Base-by-base conservation (phyloP, 2,797 vertebrate species). In the Tadarida brasiliensis region DNA sequence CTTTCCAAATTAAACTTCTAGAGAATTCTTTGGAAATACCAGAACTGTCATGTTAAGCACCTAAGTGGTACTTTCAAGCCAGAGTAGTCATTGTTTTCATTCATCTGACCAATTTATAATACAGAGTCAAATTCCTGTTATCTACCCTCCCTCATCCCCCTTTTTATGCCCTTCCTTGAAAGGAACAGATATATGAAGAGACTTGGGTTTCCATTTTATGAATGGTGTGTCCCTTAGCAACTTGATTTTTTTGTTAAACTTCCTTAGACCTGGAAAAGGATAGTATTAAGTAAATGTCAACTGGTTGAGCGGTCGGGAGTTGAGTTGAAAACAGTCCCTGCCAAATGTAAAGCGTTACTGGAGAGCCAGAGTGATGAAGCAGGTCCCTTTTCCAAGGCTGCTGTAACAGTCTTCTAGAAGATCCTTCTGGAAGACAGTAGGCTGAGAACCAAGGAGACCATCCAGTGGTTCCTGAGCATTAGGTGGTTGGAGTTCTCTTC, bases 11-110 rank as follows among this genome's bases (percentile, higher is more conserved):
- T 74, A 68, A 90, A 70, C 74, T 90, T 28, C 1, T 33, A 16
- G 54, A 89, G 57, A 88, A 80, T 20, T 26, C 9, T 51, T 83
- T 71, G 33, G 59, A 94, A 91, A 33, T 87, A 87, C 1, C 90
- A 93, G 76, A 83, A 19, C n/a, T 91, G 80, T 87, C 47, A 5
- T 11, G 10, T 65, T 77, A 87, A 59, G 12, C 26, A 61, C 68
- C 56, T 65, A 7, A 68, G 39, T 90, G 73, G 56, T 86, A 56
- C 49, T 92, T 87, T 93, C 19, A 80, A 61, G 44, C 71, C 61
- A 56, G 87, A 87, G 20, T 28, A 92, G 49, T 59, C 57, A 51
- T 77, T 90, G 65, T 95, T 96, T 92, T 74, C 65, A 51, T 70
- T 92, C 77, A 61, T 87, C 71, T 92, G 49, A 56, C 67, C 44